Conservation (phyloP, 2,113 vertebrate species). For the Rostratula benghalensis region DNA sequence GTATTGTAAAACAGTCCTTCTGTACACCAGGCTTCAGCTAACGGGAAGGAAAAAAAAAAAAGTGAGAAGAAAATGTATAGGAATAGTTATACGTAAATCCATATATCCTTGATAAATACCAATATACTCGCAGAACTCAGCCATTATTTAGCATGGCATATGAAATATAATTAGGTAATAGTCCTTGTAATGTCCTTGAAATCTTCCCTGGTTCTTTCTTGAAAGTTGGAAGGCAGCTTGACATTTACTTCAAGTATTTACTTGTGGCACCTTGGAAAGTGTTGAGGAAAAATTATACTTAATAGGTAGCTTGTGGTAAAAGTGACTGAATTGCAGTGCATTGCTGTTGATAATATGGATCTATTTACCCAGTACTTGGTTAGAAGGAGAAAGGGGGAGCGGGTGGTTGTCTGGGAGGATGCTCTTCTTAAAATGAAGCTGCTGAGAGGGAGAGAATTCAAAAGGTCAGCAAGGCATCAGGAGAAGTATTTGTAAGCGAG, state of each 20-base stretch:
- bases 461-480: constrained; percentile 51
- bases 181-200: neutral
- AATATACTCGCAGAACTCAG: neutral
- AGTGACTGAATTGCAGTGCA: neutral
- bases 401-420: neutral
- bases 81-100: neutral
- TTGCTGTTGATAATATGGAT: neutral
- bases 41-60: neutral
- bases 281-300: constrained; percentile 11
- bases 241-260: constrained; percentile 30
- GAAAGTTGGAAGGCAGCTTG: neutral
- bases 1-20: neutral
- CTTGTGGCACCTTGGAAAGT: neutral
- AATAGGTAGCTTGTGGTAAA: neutral
- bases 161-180: neutral
- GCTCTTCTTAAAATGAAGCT: neutral
- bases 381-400: neutral
- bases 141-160: neutral
- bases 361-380: neutral
- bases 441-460: constrained; percentile 30
- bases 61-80: neutral
- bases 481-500: constrained; percentile 37
- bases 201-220: neutral
- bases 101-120: neutral
- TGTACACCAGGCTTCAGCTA: neutral